Base-by-base conservation (phyloP, 2,888 invertebrate genomes). In the Alviniconcha strummeri region DNA sequence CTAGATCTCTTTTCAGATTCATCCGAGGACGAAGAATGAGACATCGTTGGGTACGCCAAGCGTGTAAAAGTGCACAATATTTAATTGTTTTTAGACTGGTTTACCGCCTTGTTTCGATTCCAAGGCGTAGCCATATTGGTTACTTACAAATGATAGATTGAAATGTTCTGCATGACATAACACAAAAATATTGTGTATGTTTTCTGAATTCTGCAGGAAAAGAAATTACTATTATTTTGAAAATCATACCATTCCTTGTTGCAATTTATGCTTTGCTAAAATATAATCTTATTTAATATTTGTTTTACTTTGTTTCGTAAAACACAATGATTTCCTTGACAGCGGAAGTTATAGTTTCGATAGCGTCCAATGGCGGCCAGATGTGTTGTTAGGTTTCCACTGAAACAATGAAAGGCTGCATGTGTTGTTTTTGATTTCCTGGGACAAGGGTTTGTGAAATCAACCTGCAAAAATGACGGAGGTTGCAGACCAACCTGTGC, bases 301-400 rank as follows among this genome's bases (percentile, higher is more conserved):
- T 67, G 54, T 56, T 56, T 55, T 80, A 54, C 8, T 80, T 67
- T 6, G 64, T 80, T 80, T 80, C n/a, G 55, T 67, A 54, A 52
- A 64, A 9, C 13, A 9, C 17, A 4, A 17, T 15, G n/a, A 81
- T 83, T 83, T 81, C 86, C 87, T 84, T 88, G 84, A 85, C 84
- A 88, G 88, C 89, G 88, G 87, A 88, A 88, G 86, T 84, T 82
- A 82, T 54, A n/a, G 67, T 55, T 55, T 77, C 57, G 82, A 74
- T 15, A 55, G 91, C 90, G 89, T 90, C 90, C 89, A 90, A 90
- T 90, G 90, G 90, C 86, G 85, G 84, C 69, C 77, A 86, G 84
- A 88, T 87, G 87, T 87, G 88, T 88, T 87, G 87, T 8, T 54
- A 13, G n/a, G 17, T 74, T 56, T 71, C 56, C 54, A 19, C 6